Evolutionary conservation across 2,797 vertebrate genomes (phyloP), one percentile per base, ranked within the genome.

Genomic region (Serranus cabrilla): DNA sequence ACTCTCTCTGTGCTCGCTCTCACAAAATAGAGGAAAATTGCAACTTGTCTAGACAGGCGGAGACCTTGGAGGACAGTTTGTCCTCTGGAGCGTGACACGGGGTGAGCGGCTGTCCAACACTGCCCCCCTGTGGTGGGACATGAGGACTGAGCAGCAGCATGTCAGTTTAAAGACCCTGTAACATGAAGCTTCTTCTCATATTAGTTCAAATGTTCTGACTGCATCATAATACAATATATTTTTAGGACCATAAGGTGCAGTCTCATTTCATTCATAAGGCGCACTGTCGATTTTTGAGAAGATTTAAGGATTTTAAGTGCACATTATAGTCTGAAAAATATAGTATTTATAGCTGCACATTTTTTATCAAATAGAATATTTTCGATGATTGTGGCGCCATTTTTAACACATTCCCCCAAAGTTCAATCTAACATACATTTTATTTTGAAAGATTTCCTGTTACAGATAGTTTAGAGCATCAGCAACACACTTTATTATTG

Each of bases 1-100:
- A 5, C 25, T 57, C 55, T 63, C 27, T 75, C 27, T 75, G 45
- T 45, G n/a, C 64, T 79, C 27, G 2, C 49, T 55, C 58, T 54
- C 42, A 72, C 46, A 70, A 78, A 87, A 91, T 37, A 52, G 76
- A 74, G 76, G 58, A 57, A 79, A 87, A 89, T 69, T 84, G 76
- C 65, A 74, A 69, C 58, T 78, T 43, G 81, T 93, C 89, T 87
- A 86, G 86, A 91, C 88, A 80, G 73, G 18, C 59, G 5, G 67
- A 80, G 83, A 87, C 84, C 81, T 90, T 86, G 72, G 63, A 78
- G 61, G 70, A 21, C 56, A 61, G 42, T 71, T 66, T 80, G 76
- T 84, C 82, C 85, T 89, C 66, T n/a, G 40, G 54, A 78, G 57
- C 2, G 2, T 59, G 62, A 72, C 25, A 12, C 2, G 0, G 42